These are phyloP conservation scores for Coptotermes formosanus DNA, from an alignment of 1,140 invertebrate genomes.

Conservation along the genomic window DNA sequence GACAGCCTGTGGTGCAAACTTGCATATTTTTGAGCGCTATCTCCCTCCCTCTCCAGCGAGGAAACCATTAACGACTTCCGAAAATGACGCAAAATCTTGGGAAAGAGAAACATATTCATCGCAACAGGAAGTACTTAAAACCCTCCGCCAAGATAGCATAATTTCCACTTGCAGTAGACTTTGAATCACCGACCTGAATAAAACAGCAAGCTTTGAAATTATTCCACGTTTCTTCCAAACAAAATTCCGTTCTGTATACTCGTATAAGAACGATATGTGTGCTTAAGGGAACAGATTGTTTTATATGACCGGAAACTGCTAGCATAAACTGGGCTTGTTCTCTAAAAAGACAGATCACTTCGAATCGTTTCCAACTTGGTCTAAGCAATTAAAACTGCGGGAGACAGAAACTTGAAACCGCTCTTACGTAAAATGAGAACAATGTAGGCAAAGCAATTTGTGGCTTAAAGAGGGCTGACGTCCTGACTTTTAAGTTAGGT, in stretches of 20 bases:
- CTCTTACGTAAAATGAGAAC: background rate
- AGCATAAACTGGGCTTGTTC: background rate
- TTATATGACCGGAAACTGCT: background rate
- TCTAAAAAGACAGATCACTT: background rate
- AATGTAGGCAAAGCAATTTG: background rate
- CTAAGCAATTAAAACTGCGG: background rate
- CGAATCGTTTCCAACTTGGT: background rate
- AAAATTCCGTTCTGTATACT: background rate
- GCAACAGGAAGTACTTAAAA: constrained; percentile 17
- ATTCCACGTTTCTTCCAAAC: background rate
- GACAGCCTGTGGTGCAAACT: too few relatives aligned
- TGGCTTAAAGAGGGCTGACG: background rate
- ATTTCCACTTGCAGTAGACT: constrained; percentile 8
- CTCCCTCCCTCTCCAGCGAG: background rate
- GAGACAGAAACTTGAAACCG: background rate
- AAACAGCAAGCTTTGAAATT: background rate
- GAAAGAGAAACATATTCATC: constrained; percentile 14
- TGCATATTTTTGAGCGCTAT: background rate
- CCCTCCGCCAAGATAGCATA: constrained; percentile 2
- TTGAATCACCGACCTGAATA: too few relatives aligned
- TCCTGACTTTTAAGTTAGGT: background rate
- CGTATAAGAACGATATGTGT: background rate
- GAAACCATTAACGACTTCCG: constrained; percentile 24
- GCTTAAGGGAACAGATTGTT: background rate
- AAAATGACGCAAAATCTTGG: background rate